These are phyloP conservation scores for Vulpes vulpes DNA, from an alignment of 2,113 vertebrate species.

Conservation along the genomic window DNA sequence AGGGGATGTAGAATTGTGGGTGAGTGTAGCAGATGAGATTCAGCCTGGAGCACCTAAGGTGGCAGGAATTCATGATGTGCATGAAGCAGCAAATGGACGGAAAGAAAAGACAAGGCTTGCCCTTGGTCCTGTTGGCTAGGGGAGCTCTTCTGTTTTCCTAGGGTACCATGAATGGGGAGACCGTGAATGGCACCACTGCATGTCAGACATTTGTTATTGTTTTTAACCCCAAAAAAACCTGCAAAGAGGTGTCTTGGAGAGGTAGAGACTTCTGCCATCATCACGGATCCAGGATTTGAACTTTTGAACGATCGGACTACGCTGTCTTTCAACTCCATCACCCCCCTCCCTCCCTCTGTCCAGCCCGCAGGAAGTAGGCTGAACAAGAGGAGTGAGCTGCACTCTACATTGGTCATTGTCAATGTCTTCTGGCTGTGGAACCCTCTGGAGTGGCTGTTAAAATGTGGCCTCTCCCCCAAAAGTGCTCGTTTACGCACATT, in stretches of 20 bases:
- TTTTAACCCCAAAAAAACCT: background rate
- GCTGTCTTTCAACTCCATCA: background rate
- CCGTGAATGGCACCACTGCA: too few relatives aligned
- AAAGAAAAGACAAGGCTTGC: too few relatives aligned
- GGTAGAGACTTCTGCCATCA: background rate
- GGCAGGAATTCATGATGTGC: background rate
- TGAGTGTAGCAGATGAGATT: background rate
- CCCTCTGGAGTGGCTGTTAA: background rate
- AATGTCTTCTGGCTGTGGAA: background rate
- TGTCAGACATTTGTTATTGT: background rate
- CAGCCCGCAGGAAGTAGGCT: background rate
- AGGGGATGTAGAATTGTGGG: rapidly evolving
- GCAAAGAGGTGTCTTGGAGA: background rate
- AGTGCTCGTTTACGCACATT: too few relatives aligned
- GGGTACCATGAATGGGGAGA: background rate
- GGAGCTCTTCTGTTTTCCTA: background rate
- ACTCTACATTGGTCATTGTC: background rate
- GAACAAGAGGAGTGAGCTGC: background rate
- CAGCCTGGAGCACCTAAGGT: background rate
- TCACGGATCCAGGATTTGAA: background rate
- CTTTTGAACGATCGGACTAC: background rate
- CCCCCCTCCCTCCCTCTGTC: background rate
- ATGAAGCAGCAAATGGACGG: background rate
- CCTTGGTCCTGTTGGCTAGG: too few relatives aligned
- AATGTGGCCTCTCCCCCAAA: background rate